Conservation (phyloP, 2,888 invertebrate genomes). For the Epinotia demarniana region DNA sequence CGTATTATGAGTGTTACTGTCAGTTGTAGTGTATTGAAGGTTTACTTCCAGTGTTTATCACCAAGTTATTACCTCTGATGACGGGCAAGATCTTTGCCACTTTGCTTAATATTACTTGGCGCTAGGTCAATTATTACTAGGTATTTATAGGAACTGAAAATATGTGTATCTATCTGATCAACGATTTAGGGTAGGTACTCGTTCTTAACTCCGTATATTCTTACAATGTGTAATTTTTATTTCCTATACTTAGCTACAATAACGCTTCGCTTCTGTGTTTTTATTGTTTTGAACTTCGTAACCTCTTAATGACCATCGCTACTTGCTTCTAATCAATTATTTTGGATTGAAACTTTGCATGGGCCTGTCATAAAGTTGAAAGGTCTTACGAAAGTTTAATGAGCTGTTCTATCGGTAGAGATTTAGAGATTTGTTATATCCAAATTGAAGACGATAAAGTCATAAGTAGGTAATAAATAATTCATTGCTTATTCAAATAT, state of each 20-base stretch:
- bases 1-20: too few relatives aligned
- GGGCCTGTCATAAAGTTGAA: slow-evolving; percentile 13
- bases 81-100: too few relatives aligned
- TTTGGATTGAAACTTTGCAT: slow-evolving; percentile 26
- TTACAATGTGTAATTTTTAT: not conserved
- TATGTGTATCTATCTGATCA: too few relatives aligned
- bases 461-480: not conserved
- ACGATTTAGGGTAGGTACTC: too few relatives aligned
- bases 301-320: slow-evolving; percentile 26
- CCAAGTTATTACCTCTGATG: too few relatives aligned
- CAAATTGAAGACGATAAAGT: not conserved
- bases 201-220: not conserved
- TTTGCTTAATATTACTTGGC: too few relatives aligned
- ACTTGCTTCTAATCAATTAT: slow-evolving; percentile 35
- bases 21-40: too few relatives aligned
- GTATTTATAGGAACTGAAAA: too few relatives aligned
- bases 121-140: too few relatives aligned
- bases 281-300: slow-evolving; percentile 32
- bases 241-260: slow-evolving; percentile 10
- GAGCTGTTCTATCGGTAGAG: slow-evolving; percentile 28
- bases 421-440: slow-evolving; percentile 8
- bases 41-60: too few relatives aligned
- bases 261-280: not conserved
- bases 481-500: not conserved
- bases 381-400: slow-evolving; percentile 33